Base-by-base conservation (phyloP, 2,888 invertebrate genomes). In the Sisyra terminalis region DNA sequence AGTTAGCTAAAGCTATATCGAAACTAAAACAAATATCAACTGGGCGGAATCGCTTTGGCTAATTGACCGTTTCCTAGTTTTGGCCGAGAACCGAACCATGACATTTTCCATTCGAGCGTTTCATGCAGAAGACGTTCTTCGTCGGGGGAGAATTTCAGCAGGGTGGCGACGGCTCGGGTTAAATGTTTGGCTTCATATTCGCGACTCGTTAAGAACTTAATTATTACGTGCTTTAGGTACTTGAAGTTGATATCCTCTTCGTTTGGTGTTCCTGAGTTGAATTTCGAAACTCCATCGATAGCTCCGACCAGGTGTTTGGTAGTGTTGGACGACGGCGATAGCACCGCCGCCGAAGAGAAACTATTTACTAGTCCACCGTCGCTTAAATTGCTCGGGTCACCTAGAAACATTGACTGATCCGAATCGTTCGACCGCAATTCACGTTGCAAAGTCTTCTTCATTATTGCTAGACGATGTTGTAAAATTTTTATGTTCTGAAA, bases 221-320 rank as follows among this genome's bases (percentile, higher is more conserved):
- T 79, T 47, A 93, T 77, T 48, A 93, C 93, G 65, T 93, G 90
- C 57, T 90, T 92, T 45, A 93, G 68, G 60, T 93, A 93, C 58
- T 77, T 75, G 56, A 84, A 82, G 64, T 83, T 86, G 39, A 85
- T 75, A 53, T 84, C 81, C 46, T 78, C 73, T 51, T 69, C 69
- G 47, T 61, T 61, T 42, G 58, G 39, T 51, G 51, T 6, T 35
- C 10, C 15, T 36, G 45, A 29, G 46, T 45, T 10, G 24, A 37
- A 10, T n/a, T 18, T 9, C 13, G 31, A 8, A 10, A 55, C 56
- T 9, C 52, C 46, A 41, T 57, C 62, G 35, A 51, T 57, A 39
- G 56, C 55, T 36, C 59, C 61, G 48, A 63, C 58, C 7, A 24
- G 3, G 53, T 59, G 57, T 49, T 63, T 59, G 2, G 66, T 65